Base-by-base conservation (phyloP, 2,888 invertebrate genomes). In the Invenusta paracnida region DNA sequence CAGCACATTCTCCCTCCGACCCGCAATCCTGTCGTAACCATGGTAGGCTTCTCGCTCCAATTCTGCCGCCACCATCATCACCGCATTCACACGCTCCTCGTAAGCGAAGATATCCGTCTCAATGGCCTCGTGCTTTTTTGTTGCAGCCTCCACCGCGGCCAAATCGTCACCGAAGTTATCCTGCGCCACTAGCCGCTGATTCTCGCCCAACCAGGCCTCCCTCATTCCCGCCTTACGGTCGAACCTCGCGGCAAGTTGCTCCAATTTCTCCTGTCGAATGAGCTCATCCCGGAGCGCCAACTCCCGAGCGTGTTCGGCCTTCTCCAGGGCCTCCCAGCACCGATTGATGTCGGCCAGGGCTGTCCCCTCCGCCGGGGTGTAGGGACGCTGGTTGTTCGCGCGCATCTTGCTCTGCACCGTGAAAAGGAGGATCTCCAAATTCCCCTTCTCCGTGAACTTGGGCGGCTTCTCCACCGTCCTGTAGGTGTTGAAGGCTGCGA, bases 31-130 rank as follows among this genome's bases (percentile, higher is more conserved):
- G 90, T 97, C 96, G 91, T 98, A 96, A 91, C 98, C 98, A 91
- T 99, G 97, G 92, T 97, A 98, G 91, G 96, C 95, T 92, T 99
- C 99, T 23, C 96, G 94, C 91, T 98, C 96, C 87, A 99, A 92
- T 92, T 99, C 98, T 85, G 95, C 95, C 87, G 98, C 98, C 0
- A 99, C 98, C 0, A 98, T 96, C 30, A 98, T 97, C 0, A 99
- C 98, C 0, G 99, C 98, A 91, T 98, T 97, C 0, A 99, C 98
- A 83, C 99, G 94, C 92, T 99, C 99, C 92, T 99, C 98, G 90
- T 99, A 99, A 0, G 99, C 98, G 91, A 98, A 96, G 90, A 99
- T 99, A 90, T 99, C 99, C 0, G 99, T 99, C 92, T 99, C 99
- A 89, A 99, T 99, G 81, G 99, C 99, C 92, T 99, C 99, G 92